phyloP scores from a whole-genome alignment of 2,888 invertebrate genomes.

The Spilosoma lubricipeda region DNA sequence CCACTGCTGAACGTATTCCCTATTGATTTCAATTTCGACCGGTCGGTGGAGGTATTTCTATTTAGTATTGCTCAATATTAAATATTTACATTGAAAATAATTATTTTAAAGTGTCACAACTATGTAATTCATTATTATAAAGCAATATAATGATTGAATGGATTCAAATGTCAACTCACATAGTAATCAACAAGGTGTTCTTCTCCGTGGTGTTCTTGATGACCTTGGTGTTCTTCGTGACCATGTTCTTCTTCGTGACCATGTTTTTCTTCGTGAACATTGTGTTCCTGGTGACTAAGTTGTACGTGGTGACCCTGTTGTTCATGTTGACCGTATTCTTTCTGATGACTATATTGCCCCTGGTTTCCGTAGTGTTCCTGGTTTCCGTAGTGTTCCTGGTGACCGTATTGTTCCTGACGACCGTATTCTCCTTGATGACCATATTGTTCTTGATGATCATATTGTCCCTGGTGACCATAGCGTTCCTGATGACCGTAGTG shows the following conservation, averaged over 20 bases:
- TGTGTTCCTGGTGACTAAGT: background rate
- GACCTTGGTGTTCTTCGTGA: slow-evolving; percentile 52
- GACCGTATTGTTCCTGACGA: slow-evolving; percentile 14
- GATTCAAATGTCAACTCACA: slow-evolving; percentile 50
- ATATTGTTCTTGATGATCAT: slow-evolving; percentile 29
- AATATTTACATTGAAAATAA: too few species aligned
- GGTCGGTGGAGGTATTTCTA: too few species aligned
- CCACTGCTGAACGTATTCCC: too few species aligned
- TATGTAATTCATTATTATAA: background rate
- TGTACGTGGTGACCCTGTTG: background rate
- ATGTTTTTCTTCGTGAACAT: slow-evolving; percentile 22
- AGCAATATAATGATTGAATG: background rate
- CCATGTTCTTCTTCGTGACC: slow-evolving; percentile 28
- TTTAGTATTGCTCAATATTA: background rate
- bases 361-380: slow-evolving; percentile 21
- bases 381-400: slow-evolving; percentile 1
- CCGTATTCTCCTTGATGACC: slow-evolving; percentile 20
- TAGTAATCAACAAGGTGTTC: slow-evolving; percentile 64
- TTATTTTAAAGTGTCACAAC: too few species aligned
- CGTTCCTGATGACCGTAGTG: slow-evolving; percentile 28
- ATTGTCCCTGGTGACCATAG: slow-evolving; percentile 19
- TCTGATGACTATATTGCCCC: slow-evolving; percentile 19
- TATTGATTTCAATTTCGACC: too few species aligned
- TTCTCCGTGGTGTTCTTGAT: slow-evolving; percentile 35
- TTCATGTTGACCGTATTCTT: slow-evolving; percentile 15